Conservation (phyloP, 2,797 vertebrate species). For the Sebastes kiyomatsui region DNA sequence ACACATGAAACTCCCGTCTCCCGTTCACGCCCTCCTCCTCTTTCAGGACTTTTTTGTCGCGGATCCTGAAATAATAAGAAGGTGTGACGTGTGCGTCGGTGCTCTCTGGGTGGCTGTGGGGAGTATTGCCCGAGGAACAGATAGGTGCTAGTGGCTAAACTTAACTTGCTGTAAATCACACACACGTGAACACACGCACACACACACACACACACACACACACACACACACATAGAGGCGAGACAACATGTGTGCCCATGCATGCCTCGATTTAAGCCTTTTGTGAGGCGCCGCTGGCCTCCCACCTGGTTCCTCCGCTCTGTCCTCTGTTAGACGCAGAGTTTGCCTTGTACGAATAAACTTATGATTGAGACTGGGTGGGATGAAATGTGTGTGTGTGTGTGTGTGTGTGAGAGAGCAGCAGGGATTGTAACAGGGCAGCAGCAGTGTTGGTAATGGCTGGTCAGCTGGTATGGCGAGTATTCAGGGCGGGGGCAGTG, state of each 20-base stretch:
- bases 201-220: slow-evolving; percentile 34
- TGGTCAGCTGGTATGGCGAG: slow-evolving; percentile 87
- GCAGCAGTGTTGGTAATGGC: slow-evolving; percentile 79
- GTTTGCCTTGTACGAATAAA: slow-evolving; percentile 56
- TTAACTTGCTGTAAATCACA: slow-evolving; percentile 73
- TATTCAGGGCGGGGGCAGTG: slow-evolving; percentile 82
- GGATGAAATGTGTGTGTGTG: slow-evolving; percentile 3
- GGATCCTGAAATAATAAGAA: slow-evolving; percentile 70
- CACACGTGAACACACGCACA: slow-evolving; percentile 25
- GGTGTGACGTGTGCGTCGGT: slow-evolving; percentile 48
- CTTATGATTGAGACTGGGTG: slow-evolving; percentile 46
- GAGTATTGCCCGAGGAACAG: slow-evolving; percentile 55
- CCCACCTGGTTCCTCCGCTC: slow-evolving; percentile 61
- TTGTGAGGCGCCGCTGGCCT: slow-evolving; percentile 58
- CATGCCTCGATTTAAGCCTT: slow-evolving; percentile 62
- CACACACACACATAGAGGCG: slow-evolving; percentile 11
- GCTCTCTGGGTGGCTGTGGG: slow-evolving; percentile 49
- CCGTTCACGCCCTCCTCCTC: slow-evolving; percentile 17
- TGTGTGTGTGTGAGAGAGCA: slow-evolving; percentile 24
- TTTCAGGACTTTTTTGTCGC: slow-evolving; percentile 38
- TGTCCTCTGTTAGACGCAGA: slow-evolving; percentile 21
- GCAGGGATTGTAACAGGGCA: slow-evolving; percentile 70
- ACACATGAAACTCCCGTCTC: background rate
- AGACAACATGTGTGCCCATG: slow-evolving; percentile 56
- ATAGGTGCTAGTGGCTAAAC: slow-evolving; percentile 74